Percentiles rank a stretch among this genome's conserved stretches.
Conservation (phyloP, 2,888 invertebrate genomes). For the Nematopogon swammerdamellus region DNA sequence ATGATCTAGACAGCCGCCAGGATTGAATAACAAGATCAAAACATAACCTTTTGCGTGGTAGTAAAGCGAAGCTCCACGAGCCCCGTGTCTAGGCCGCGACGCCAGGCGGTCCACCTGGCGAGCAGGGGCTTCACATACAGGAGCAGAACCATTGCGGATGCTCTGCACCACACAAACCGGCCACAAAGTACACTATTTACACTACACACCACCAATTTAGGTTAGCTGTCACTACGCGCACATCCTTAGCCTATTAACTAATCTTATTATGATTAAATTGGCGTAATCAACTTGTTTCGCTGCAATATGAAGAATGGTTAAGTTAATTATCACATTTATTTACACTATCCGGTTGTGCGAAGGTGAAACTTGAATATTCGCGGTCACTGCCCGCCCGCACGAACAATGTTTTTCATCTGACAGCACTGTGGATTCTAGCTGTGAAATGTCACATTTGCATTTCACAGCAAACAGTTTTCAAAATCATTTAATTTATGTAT, state of each 20-base stretch:
- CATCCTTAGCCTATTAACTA: not conserved
- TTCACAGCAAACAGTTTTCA: too few relatives aligned
- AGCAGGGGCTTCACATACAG: not conserved
- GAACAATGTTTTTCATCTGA: too few relatives aligned
- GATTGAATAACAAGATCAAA: not conserved
- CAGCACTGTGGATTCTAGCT: too few relatives aligned
- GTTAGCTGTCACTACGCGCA: not conserved
- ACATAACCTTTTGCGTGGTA: slow-evolving; percentile 66
- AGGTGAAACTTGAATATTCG: not conserved
- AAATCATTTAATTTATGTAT: too few relatives aligned
- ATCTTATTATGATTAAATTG: too few relatives aligned
- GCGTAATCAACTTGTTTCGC: too few relatives aligned
- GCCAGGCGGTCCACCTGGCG: not conserved
- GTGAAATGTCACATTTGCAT: too few relatives aligned
- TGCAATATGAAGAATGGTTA: too few relatives aligned
- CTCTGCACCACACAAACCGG: not conserved
- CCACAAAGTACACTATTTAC: not conserved
- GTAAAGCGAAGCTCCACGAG: slow-evolving; percentile 50
- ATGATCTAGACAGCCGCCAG: too few relatives aligned
- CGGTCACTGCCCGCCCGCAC: not conserved
- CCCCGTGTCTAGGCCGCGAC: not conserved
- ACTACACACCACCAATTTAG: not conserved
- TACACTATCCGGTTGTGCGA: too few relatives aligned
- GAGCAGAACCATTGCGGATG: not conserved
- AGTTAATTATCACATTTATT: too few relatives aligned